Base-by-base conservation (phyloP, 1,140 invertebrate genomes). In the Nautilus pompilius region DNA sequence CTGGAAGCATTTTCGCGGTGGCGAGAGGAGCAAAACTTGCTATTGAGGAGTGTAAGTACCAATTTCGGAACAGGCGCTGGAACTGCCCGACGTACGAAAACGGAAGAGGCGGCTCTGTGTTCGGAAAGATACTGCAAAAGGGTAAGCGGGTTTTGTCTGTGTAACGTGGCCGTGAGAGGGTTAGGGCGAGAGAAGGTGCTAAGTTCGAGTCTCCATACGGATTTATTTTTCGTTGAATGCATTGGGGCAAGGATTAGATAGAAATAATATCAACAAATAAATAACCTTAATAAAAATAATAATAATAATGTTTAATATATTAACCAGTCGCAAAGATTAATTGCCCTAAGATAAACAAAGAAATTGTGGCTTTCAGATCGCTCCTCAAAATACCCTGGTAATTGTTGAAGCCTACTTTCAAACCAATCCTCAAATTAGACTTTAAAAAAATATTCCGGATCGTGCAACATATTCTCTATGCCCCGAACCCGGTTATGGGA, bases 61-160 rank as follows among this genome's bases (percentile, higher is more conserved):
- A 83, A 61, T 82, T 84, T 58, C 56, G 71, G 58, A 73, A 78
- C 56, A 66, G 81, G 34, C 74, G 75, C 24, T 84, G 82, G 82
- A 84, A 84, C 60, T 83, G 82, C 67, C 75, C 80, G 2, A 77
- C 74, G 2, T 65, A 71, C 20, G 70, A 72, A 28, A 72, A 75
- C 30, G 67, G 70, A 22, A 69, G 73, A 46, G 77, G 77, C 2
- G 72, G 73, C 4, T 71, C 74, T 1, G 73, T 80, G n/a, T 80
- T 80, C 62, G 78, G 78, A n/a, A 79, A 78, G 66, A 80, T 80
- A 46, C 61, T 80, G 13, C 69, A 78, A 30, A 79, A 69, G 73
- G 78, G 78, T 80, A 68, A 68, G 71, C 2, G 17, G 20, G 5
- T 20, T 29, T 1, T 48, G 32, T 20, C 26, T 20, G 20, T 28